Evolutionary conservation across 2,888 invertebrate species (phyloP).

Genomic region (Trissolcus japonicus): DNA sequence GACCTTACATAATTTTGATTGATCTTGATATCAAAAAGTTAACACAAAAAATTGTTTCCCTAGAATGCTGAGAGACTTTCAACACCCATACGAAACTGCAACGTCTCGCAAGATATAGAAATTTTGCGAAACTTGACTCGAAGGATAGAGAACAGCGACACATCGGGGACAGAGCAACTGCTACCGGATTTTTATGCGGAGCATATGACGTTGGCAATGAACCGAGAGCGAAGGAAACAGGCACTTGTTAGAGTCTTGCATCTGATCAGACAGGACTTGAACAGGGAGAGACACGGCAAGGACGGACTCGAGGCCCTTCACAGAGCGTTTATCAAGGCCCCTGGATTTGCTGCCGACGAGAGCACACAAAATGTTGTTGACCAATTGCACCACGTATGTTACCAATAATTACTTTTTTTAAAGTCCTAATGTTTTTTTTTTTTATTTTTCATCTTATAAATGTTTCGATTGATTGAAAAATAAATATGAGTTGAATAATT

Average conservation of each 20-base stretch:
- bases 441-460: too few species aligned
- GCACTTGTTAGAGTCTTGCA: conserved; percentile 90
- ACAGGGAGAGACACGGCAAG: conserved; percentile 91
- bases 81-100: conserved; percentile 81
- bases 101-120: conserved; percentile 81
- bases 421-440: too few species aligned
- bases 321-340: conserved; percentile 89
- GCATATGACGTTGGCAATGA: conserved; percentile 95
- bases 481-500: too few species aligned
- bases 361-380: conserved; percentile 94
- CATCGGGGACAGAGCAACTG: conserved; percentile 85
- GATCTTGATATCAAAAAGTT: neutral
- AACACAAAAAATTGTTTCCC: neutral
- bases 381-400: conserved; percentile 92
- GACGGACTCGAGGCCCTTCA: conserved; percentile 93
- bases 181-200: conserved; percentile 97
- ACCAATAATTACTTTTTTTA: too few species aligned
- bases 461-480: too few species aligned
- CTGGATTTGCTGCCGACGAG: conserved; percentile 90
- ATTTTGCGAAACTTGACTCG: conserved; percentile 82
- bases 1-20: too few species aligned
- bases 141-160: conserved; percentile 82
- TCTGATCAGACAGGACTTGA: conserved; percentile 90
- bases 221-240: conserved; percentile 90
- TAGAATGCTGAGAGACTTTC: conserved; percentile 85